phyloP scores from a whole-genome alignment of 1,140 invertebrate species.

The Calliopsis andreniformis region DNA sequence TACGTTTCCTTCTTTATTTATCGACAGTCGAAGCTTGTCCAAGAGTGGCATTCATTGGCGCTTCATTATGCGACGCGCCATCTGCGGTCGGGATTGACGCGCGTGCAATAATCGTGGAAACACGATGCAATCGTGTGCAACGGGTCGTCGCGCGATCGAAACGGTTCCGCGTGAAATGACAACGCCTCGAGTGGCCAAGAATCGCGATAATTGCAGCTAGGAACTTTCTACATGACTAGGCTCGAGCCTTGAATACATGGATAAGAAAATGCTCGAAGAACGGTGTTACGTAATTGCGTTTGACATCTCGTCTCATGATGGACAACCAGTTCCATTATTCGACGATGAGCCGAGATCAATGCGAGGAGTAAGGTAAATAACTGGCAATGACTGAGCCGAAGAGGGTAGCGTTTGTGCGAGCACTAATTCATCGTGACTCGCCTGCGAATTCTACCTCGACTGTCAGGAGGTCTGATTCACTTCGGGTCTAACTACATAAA shows the following conservation, averaged over 20 bases:
- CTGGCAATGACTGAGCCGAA: too few relatives aligned
- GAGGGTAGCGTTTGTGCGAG: too few relatives aligned
- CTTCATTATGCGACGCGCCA: slow-evolving; percentile 23
- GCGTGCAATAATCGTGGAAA: slow-evolving; percentile 3
- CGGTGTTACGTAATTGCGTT: slow-evolving; percentile 4
- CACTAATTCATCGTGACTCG: neutral
- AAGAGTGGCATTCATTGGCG: slow-evolving; percentile 30
- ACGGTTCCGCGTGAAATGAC: neutral
- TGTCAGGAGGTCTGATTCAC: too few relatives aligned
- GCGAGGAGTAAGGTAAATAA: neutral
- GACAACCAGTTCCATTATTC: neutral
- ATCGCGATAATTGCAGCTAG: slow-evolving; percentile 14
- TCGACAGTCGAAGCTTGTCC: slow-evolving; percentile 3
- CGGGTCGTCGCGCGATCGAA: neutral
- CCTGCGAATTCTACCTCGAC: neutral
- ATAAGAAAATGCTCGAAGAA: neutral
- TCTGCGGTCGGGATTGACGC: slow-evolving; percentile 6
- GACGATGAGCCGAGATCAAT: neutral
- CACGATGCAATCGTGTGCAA: neutral
- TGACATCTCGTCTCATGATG: neutral
- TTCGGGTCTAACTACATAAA: too few relatives aligned
- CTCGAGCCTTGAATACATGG: neutral
- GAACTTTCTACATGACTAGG: neutral
- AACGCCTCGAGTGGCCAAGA: neutral
- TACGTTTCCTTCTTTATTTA: slow-evolving; percentile 17